Base-by-base conservation (phyloP, 2,888 invertebrate species). In the Rhagophthalmus giganteus region DNA sequence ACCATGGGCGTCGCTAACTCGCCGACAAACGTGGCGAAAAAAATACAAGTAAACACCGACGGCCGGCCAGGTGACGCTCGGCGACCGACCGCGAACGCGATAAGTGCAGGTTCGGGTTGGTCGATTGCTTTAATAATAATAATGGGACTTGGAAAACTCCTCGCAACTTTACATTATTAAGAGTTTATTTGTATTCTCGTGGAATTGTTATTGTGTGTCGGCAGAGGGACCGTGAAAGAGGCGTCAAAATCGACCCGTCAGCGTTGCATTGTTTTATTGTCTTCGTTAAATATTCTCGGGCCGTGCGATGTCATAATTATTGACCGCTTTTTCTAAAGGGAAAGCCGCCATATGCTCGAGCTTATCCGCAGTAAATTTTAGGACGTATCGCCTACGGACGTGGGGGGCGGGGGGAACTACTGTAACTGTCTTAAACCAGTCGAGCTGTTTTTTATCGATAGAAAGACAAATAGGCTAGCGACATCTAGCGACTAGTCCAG, bases 1-100 rank as follows among this genome's bases (percentile, higher is more conserved):
- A 59, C 58, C 64, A 64, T 61, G 61, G 59, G 62, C 61, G 61
- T 50, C 57, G 58, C 62, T 61, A 64, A 64, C 49, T 54, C 53
- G 62, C 64, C 64, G 64, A 64, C 64, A 64, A 64, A 62, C 59
- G 57, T 55, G 48, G 52, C 53, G 55, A 39, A 41, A 51, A 55
- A 45, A 50, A 54, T 55, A 49, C 59, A 58, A 59, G 54, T 56
- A 61, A 64, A 64, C 60, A 59, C 58, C 49, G 56, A 55, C 61
- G 59, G 57, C 57, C 57, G 56, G 60, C 61, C 58, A 57, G 55
- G 44, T 55, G 52, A 56, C 55, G 57, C 54, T n/a, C 49, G 56
- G 56, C 61, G 59, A 58, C 57, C 57, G 56, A 59, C 61, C 58
- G 57, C 54, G 6, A 25, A 27, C 35, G 25, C 25, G 13, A 24